Conservation (phyloP, 2,113 vertebrate genomes). For the Oceanites oceanicus region DNA sequence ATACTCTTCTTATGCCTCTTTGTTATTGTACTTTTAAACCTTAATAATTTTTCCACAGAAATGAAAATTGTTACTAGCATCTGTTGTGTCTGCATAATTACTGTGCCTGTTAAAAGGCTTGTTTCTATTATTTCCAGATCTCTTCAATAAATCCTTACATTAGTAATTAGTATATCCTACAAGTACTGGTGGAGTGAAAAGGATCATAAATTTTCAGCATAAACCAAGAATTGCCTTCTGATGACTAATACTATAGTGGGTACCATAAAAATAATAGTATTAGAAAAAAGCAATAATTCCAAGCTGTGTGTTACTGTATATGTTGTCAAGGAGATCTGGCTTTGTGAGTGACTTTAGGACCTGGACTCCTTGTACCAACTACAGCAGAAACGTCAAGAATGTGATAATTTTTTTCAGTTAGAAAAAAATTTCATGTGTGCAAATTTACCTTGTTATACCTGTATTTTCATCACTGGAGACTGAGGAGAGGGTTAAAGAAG, state of each 20-base stretch:
- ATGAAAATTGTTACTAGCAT: conserved; percentile 54
- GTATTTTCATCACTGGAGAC: not conserved
- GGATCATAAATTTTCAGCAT: not conserved
- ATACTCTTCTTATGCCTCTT: not conserved
- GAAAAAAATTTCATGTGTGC: not conserved
- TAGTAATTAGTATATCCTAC: conserved; percentile 26
- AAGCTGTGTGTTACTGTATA: not conserved
- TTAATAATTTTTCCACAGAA: conserved; percentile 54
- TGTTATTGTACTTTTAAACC: conserved; percentile 37
- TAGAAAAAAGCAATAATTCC: not conserved
- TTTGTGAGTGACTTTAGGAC: not conserved
- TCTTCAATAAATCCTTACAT: conserved; percentile 18
- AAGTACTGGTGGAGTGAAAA: not conserved
- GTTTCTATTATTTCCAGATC: conserved; percentile 46
- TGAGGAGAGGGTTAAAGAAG: not conserved
- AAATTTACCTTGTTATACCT: not conserved
- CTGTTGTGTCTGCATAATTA: conserved; percentile 60
- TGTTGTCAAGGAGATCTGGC: conserved; percentile 15
- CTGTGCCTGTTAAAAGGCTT: conserved; percentile 27
- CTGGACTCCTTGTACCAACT: not conserved
- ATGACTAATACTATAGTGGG: not conserved
- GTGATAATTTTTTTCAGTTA: not conserved
- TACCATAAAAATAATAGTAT: not conserved
- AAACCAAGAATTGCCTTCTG: not conserved
- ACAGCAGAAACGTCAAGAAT: not conserved